Percentiles rank a stretch among this genome's conserved stretches.
phyloP scores from a whole-genome alignment of 2,113 vertebrate genomes.

The Azemiops feae region DNA sequence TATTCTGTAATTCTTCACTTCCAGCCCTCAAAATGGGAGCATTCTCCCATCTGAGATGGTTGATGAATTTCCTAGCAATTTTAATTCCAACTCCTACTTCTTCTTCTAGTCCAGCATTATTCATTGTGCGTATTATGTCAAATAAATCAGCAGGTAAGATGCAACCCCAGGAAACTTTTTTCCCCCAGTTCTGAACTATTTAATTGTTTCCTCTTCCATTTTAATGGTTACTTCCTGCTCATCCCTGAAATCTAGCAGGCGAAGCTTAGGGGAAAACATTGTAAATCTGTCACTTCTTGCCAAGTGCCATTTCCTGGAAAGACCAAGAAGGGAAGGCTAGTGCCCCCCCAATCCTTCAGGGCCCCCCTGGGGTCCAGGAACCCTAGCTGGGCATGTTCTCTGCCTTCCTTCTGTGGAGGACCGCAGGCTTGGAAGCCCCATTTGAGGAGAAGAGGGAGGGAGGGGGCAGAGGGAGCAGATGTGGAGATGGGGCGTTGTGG shows the following conservation, averaged over 20 bases:
- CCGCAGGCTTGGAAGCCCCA: not conserved
- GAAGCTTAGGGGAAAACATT: not conserved
- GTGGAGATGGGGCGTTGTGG: not conserved
- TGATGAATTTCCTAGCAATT: not conserved
- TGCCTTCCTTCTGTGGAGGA: not conserved
- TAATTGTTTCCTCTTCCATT: not conserved
- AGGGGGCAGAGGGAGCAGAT: not conserved
- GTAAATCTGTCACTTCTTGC: not conserved
- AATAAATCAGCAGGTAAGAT: not conserved
- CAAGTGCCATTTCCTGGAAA: not conserved
- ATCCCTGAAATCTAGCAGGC: not conserved
- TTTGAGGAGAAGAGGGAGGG: not conserved
- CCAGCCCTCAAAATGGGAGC: not conserved
- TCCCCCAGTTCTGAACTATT: not conserved
- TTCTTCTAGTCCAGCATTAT: not conserved
- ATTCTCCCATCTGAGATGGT: not conserved
- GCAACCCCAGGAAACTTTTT: not conserved
- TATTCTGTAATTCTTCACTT: not conserved
- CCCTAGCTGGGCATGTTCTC: not conserved
- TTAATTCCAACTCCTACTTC: not conserved
- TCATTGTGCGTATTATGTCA: not conserved
- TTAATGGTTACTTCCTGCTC: not conserved
- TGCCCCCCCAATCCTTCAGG: not conserved
- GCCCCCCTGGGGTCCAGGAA: not conserved
- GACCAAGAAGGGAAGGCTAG: not conserved